A percentile compares a stretch with the other conserved stretches of the same genome.
phyloP scores from a whole-genome alignment of 2,113 vertebrate genomes.

The Rhabdomys dilectus region DNA sequence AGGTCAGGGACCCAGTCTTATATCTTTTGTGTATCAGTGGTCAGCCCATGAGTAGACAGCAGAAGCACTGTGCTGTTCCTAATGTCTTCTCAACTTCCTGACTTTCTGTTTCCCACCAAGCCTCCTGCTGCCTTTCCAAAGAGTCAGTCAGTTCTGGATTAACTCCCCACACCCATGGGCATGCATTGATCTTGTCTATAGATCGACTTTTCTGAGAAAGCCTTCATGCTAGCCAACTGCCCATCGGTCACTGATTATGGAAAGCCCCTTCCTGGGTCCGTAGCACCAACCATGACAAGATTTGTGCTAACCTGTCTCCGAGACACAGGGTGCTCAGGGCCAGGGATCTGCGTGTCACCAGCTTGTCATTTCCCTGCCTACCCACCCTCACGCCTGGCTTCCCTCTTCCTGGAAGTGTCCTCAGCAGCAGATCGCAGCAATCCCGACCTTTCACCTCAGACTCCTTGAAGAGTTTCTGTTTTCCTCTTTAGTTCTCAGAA shows the following conservation, averaged over 20 bases:
- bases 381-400: background rate
- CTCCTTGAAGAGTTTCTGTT: background rate
- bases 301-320: background rate
- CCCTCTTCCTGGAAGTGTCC: background rate
- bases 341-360: background rate
- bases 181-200: background rate
- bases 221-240: background rate
- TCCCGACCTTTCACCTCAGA: conserved; percentile 62
- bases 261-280: background rate
- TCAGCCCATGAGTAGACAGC: accelerated
- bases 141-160: background rate
- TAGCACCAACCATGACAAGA: background rate
- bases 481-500: conserved; percentile 9
- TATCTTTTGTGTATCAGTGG: background rate
- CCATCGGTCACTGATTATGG: background rate
- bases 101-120: background rate
- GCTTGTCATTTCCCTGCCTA: background rate
- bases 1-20: background rate
- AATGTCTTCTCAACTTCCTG: background rate
- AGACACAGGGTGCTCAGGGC: background rate
- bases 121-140: background rate
- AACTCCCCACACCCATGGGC: background rate
- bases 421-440: background rate
- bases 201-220: background rate
- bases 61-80: background rate